phyloP scores from a whole-genome alignment of 1,140 invertebrate species.

The Drosophila mayri region DNA sequence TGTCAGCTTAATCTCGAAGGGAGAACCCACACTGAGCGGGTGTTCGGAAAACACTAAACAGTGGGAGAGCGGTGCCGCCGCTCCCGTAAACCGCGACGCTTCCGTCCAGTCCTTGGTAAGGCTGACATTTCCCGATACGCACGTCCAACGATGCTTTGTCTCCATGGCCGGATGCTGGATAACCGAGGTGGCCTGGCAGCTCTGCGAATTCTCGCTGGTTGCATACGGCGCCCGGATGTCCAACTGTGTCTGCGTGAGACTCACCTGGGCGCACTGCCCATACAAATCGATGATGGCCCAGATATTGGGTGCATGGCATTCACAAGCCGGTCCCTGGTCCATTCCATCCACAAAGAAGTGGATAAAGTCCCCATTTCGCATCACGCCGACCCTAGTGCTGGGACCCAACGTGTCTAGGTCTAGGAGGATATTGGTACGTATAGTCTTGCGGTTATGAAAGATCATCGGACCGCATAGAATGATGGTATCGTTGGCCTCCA shows the following conservation, averaged over 20 bases:
- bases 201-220: constrained; percentile 84
- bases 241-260: constrained; percentile 84
- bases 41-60: constrained; percentile 83
- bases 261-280: constrained; percentile 96
- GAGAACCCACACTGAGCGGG: constrained; percentile 76
- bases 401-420: constrained; percentile 92
- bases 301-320: constrained; percentile 92
- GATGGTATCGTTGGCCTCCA: constrained; percentile 94
- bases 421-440: constrained; percentile 92
- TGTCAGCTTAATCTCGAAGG: constrained; percentile 81
- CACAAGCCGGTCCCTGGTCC: constrained; percentile 95
- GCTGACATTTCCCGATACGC: constrained; percentile 78
- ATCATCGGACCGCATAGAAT: constrained; percentile 94
- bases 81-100: constrained; percentile 71
- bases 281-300: constrained; percentile 98
- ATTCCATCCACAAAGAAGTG: constrained; percentile 97
- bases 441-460: constrained; percentile 93
- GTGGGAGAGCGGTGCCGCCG: constrained; percentile 69
- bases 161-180: constrained; percentile 79
- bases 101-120: constrained; percentile 83
- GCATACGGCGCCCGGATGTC: constrained; percentile 83
- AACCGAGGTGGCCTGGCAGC: constrained; percentile 82
- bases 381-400: constrained; percentile 93
- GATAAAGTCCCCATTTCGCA: constrained; percentile 93
- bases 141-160: constrained; percentile 83